Base-by-base conservation (phyloP, 2,797 vertebrate species). In the Ibycter americanus region DNA sequence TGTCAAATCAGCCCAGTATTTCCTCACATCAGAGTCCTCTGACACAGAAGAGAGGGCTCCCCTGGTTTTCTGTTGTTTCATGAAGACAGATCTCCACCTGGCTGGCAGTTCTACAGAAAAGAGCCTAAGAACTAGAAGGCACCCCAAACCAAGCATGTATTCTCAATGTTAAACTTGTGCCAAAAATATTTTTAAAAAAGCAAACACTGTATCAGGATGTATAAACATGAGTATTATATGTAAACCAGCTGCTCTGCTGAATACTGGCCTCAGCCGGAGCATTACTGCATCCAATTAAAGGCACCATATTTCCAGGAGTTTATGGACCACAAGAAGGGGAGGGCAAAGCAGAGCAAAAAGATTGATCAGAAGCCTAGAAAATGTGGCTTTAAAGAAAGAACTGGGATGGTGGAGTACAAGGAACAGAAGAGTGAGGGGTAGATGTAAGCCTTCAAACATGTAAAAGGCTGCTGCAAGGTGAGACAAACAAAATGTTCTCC, bases 161-260 rank as follows among this genome's bases (percentile, higher is more conserved):
- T 94, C 63, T 67, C 67, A 79, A 17, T 87, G 81, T 71, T 87
- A 82, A 93, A 92, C 81, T 90, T 85, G 66, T 89, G 71, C 67
- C 83, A 92, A 85, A 92, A 93, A 88, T 92, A 93, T 63, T 96
- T 95, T 92, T 52, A 1, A 85, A 84, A 94, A 93, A 96, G 51
- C 47, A 90, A 94, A 93, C 89, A 92, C 74, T 85, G 44, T 96
- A 89, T 90, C 59, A 73, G 67, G 89, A 91, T 94, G 90, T 95
- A 92, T 93, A 96, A 96, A 94, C 93, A 93, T 38, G 67, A 92
- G 55, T 92, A 80, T 92, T 96, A 90, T 94, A 96, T 94, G 90
- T 85, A 93, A 97, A 94, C 93, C 95, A 96, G 78, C 87, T 96
- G 92, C 89, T 94, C 63, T 93, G 78, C 74, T 87, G 74, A 87